phyloP scores from a whole-genome alignment of 2,888 invertebrate genomes.

The Pristionchus fissidentatus region DNA sequence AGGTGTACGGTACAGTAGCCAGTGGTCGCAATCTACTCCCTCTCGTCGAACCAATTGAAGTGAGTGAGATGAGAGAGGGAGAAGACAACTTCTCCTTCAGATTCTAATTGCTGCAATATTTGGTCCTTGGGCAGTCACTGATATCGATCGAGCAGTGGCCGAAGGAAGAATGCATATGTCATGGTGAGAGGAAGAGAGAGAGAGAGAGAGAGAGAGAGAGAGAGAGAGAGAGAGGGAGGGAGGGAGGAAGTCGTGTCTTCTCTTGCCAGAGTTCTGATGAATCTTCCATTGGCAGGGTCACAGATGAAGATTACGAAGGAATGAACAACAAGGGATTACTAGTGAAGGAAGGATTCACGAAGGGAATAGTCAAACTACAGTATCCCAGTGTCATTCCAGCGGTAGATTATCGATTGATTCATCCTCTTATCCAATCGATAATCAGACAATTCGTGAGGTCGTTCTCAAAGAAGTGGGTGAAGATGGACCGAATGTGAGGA shows the following conservation, averaged over 20 bases:
- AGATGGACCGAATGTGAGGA: neutral
- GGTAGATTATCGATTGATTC: neutral
- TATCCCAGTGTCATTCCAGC: neutral
- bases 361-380: constrained; percentile 31
- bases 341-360: neutral
- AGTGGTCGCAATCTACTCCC: neutral
- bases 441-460: constrained; percentile 34
- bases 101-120: neutral
- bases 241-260: neutral
- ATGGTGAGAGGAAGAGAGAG: too few species aligned
- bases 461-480: neutral
- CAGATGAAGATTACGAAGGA: neutral
- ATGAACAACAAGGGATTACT: neutral
- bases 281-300: neutral
- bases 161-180: constrained; percentile 16
- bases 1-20: constrained; percentile 3
- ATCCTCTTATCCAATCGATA: neutral
- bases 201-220: too few species aligned
- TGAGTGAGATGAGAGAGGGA: too few species aligned
- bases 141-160: constrained; percentile 3
- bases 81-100: neutral
- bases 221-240: too few species aligned
- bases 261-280: neutral
- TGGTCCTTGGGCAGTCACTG: constrained; percentile 13
- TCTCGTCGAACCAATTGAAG: neutral